Conservation (phyloP, 2,113 vertebrate species). For the Alaudala cheleensis region DNA sequence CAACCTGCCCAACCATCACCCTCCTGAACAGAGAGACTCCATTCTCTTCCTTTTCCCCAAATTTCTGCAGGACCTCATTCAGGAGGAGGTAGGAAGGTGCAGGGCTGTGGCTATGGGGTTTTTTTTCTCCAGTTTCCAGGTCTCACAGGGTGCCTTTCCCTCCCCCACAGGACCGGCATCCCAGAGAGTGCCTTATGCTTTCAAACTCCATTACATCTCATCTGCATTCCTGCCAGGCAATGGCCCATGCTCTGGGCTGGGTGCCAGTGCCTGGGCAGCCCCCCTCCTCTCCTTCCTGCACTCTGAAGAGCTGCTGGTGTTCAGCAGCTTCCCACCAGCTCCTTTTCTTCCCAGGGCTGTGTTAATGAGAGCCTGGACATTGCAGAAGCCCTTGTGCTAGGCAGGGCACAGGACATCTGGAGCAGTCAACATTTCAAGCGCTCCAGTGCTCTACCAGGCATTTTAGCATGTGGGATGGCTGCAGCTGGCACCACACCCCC, state of each 20-base stretch:
- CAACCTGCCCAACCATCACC: neutral
- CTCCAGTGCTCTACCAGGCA: neutral
- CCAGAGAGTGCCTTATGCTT: neutral
- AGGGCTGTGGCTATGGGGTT: neutral
- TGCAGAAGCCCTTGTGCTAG: neutral
- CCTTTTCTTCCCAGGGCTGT: neutral
- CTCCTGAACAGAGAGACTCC: neutral
- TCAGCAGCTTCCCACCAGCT: neutral
- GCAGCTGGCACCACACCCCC: neutral
- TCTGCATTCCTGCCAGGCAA: slow-evolving; percentile 27
- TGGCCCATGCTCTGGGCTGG: neutral
- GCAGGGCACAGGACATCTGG: neutral
- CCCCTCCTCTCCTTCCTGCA: neutral
- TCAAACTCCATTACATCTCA: slow-evolving; percentile 38
- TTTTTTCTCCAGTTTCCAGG: neutral
- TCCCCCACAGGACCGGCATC: neutral
- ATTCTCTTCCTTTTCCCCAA: neutral
- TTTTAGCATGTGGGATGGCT: neutral
- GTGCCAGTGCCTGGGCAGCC: neutral
- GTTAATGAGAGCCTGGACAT: neutral
- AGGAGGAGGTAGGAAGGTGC: neutral
- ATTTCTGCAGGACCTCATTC: neutral
- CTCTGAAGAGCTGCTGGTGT: neutral
- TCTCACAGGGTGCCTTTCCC: neutral
- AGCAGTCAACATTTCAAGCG: neutral